Base-by-base conservation (phyloP, 2,113 vertebrate genomes). In the Archocentrus centrarchus region DNA sequence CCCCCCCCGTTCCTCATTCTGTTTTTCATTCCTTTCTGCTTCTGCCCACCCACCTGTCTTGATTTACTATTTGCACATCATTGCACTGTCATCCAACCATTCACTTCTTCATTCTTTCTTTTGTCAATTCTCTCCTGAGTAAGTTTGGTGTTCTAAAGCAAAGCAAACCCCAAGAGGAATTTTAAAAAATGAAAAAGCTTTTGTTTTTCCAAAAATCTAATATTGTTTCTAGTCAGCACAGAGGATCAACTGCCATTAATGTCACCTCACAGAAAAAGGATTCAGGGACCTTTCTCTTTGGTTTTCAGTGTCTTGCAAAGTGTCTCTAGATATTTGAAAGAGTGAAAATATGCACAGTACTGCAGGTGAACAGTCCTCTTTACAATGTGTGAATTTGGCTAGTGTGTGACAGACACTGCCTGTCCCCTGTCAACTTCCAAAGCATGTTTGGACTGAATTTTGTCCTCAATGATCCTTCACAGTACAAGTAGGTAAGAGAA, bases 111-210 rank as follows among this genome's bases (percentile, higher is more conserved):
- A 63, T 73, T 79, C 30, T 13, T 22, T 58, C 60, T 75, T 90
- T 86, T 83, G 68, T 81, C 70, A 81, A 86, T 82, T 87, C 76
- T 77, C 70, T 64, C 55, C 64, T 59, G 64, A 75, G 58, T 75
- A 89, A 80, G 77, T 82, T 88, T 81, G 77, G 58, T 79, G 84
- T 80, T 83, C 15, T 86, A 78, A 86, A 82, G 82, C 79, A 64
- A 83, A 83, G 37, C 22, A 85, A 89, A 78, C 20, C 59, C 62
- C 59, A 37, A 15, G 20, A 57, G 9, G 11, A 88, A 63, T 79
- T 77, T 60, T 17, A 11, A 59, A 60, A 84, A 57, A 55, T 2
- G 22, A 7, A 35, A 66, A 59, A 35, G 7, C 2, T 70, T 15
- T 60, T 8, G 41, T 62, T 47, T 66, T 63, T 2, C 35, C 6